These are phyloP conservation scores for Ceryle rudis DNA, from an alignment of 2,797 vertebrate species.

Conservation along the genomic window DNA sequence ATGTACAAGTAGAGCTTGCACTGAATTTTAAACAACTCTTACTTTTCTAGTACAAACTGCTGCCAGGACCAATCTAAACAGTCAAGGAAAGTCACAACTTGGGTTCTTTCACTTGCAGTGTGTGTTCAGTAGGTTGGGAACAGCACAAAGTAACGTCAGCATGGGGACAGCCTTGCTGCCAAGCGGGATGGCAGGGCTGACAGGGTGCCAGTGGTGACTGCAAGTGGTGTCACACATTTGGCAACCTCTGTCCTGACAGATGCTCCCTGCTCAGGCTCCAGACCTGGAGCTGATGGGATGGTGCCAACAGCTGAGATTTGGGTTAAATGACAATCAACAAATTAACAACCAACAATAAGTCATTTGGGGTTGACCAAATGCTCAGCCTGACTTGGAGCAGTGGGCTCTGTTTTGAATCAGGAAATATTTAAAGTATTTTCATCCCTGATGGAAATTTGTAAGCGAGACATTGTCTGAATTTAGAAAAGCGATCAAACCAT, in stretches of 20 bases:
- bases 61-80: neutral
- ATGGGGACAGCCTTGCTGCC: neutral
- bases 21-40: neutral
- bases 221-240: neutral
- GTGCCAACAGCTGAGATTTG: neutral
- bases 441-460: neutral
- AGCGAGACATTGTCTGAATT: neutral
- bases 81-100: neutral
- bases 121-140: neutral
- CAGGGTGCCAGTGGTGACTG: neutral
- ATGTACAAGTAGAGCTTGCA: neutral
- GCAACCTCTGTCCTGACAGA: neutral
- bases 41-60: neutral
- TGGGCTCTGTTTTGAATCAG: neutral
- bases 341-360: neutral
- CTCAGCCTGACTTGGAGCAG: neutral
- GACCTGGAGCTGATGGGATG: neutral
- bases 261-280: neutral
- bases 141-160: neutral
- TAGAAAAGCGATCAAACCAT: neutral
- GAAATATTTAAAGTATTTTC: neutral
- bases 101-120: neutral
- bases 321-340: neutral
- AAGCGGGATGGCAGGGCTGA: neutral
- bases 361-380: neutral